Evolutionary conservation across 2,888 invertebrate species (phyloP), one percentile per base, ranked within the genome.

Genomic region (Orthosia gracilis): DNA sequence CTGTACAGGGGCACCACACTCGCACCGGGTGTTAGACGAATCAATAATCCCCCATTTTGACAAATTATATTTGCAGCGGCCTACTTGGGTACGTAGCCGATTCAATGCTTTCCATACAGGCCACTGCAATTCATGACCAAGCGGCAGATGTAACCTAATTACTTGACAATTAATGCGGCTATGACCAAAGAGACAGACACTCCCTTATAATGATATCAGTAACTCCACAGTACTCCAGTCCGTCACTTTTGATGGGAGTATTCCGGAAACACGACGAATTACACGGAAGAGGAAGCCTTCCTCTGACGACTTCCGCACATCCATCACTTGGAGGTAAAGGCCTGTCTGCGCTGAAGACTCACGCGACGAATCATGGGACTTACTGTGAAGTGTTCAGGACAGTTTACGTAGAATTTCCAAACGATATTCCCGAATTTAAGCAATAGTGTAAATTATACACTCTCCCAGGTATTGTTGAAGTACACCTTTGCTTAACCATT

Each of bases 261-360:
- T 55, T 57, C 50, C 63, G 81, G 78, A 78, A 80, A 75, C 75
- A 64, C 61, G 63, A 74, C 66, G 68, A 64, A 64, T 80, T 52
- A 64, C 57, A 49, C 81, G 78, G 75, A 74, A 80, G 26, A n/a
- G 78, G 78, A 80, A 64, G 54, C 45, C 26, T n/a, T 23, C 64
- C 50, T 63, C 67, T 49, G 52, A 58, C 62, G 26, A 67, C 74
- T 68, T 78, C 78, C 78, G 81, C 23, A 9, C 81, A 78, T 78
- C 81, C 58, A 78, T 78, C 80, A 78, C 50, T 52, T 0, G 45
- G 54, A 59, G 67, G 80, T 80, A 80, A 63, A 2, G 26, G 17
- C 54, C 23, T 21, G 66, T 21, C 64, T 58, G 49, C 13, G 17
- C 58, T 21, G 67, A 80, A 54, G 80, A 67, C 54, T 59, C 58